These are phyloP conservation scores for Protomyctophum bolini DNA, from an alignment of 2,113 vertebrate genomes.

Conservation along the genomic window DNA sequence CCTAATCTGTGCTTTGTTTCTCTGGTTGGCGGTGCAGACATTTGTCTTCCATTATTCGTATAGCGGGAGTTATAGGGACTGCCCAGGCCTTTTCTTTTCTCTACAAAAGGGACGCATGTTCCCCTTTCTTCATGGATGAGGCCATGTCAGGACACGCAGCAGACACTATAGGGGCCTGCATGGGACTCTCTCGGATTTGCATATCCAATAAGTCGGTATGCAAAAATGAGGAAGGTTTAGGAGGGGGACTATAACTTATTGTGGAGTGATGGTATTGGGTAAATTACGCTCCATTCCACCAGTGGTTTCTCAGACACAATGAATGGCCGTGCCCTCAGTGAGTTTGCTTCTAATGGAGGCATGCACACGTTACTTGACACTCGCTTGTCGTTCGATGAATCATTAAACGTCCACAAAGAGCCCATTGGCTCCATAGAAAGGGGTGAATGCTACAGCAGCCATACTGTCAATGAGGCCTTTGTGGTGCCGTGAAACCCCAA, in stretches of 20 bases:
- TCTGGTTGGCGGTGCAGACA: neutral
- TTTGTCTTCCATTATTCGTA: neutral
- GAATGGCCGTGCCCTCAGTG: conserved; percentile 9
- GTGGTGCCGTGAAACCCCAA: conserved; percentile 55
- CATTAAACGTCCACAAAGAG: conserved; percentile 37
- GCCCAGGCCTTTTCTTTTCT: neutral
- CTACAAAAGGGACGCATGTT: conserved; percentile 5
- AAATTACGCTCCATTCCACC: conserved; percentile 18
- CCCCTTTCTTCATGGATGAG: conserved; percentile 9
- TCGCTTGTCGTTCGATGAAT: conserved; percentile 25
- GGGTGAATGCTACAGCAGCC: conserved; percentile 41
- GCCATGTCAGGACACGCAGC: conserved; percentile 41
- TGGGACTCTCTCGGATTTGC: conserved; percentile 52
- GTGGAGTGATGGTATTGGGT: conserved; percentile 5
- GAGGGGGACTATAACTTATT: conserved; percentile 1
- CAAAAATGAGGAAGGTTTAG: conserved; percentile 44
- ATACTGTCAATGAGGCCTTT: conserved; percentile 41
- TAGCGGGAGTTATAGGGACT: neutral
- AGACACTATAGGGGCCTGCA: neutral
- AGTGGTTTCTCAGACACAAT: conserved; percentile 20
- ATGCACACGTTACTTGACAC: conserved; percentile 33
- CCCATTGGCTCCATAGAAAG: conserved; percentile 33
- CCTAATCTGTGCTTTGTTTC: conserved; percentile 1
- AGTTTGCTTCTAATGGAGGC: conserved; percentile 46
- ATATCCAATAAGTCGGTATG: conserved; percentile 54